Percentiles rank a stretch among this genome's conserved stretches.
phyloP scores from a whole-genome alignment of 2,113 vertebrate species.

The Bufo bufo region DNA sequence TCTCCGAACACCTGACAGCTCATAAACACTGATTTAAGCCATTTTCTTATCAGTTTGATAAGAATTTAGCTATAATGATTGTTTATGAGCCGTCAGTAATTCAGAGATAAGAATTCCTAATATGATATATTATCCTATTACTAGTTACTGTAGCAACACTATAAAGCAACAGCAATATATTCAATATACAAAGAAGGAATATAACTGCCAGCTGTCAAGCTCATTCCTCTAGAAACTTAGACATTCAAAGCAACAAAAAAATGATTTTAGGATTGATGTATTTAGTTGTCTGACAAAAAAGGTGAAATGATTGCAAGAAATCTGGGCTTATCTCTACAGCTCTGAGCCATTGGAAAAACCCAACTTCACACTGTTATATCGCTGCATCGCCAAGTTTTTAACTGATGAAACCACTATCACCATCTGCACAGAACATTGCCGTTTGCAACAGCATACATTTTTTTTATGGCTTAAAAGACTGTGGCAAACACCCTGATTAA shows the following conservation, averaged over 20 bases:
- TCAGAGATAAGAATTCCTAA: neutral
- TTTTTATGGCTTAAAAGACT: too few species aligned
- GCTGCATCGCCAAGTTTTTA: too few species aligned
- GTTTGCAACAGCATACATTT: too few species aligned
- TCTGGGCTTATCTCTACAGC: too few species aligned
- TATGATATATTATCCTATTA: conserved; percentile 10
- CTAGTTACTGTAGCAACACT: neutral
- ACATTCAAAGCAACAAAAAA: neutral
- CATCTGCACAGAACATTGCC: too few species aligned
- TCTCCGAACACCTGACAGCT: too few species aligned
- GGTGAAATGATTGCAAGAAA: neutral
- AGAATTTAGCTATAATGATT: too few species aligned
- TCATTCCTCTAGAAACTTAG: neutral
- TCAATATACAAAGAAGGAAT: neutral
- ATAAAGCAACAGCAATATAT: conserved; percentile 2
- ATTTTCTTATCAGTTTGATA: too few species aligned
- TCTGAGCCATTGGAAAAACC: neutral
- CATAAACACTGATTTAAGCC: too few species aligned
- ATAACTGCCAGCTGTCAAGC: neutral
- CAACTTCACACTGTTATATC: neutral
- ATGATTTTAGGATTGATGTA: conserved; percentile 1
- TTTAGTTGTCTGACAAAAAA: neutral
- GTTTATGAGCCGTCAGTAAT: too few species aligned
- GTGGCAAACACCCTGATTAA: too few species aligned
- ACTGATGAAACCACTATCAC: too few species aligned